Evolutionary conservation across 2,888 invertebrate species (phyloP).

Genomic region (Pristionchus maxplancki): DNA sequence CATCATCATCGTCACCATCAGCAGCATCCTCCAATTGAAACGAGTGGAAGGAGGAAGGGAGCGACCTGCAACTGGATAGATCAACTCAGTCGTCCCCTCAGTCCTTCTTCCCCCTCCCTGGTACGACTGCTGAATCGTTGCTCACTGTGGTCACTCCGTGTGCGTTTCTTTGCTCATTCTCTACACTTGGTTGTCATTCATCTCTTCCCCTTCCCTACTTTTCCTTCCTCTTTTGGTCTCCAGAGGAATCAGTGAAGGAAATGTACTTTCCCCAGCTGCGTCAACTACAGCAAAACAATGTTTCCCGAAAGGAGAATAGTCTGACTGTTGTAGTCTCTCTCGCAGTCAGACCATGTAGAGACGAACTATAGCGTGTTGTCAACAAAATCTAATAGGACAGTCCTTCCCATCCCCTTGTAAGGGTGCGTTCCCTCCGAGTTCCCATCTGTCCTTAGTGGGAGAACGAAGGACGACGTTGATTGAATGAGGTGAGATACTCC

Average conservation of each 20-base stretch:
- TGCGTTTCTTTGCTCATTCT: slow-evolving; percentile 14
- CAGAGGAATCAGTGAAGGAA: background rate
- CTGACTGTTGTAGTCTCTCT: background rate
- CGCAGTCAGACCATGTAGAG: background rate
- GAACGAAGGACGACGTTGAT: background rate
- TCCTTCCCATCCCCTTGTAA: background rate
- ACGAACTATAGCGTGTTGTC: background rate
- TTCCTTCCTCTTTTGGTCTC: slow-evolving; percentile 15
- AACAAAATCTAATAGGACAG: background rate
- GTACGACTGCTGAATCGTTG: background rate
- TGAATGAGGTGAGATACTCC: slow-evolving; percentile 1
- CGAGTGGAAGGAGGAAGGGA: background rate
- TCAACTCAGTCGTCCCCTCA: background rate
- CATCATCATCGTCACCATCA: background rate
- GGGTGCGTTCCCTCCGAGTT: background rate
- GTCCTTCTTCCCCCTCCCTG: background rate
- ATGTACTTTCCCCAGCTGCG: background rate
- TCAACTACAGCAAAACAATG: background rate
- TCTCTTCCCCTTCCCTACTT: background rate
- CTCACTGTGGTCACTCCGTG: background rate
- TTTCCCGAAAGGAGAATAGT: background rate
- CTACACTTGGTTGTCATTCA: slow-evolving; percentile 3
- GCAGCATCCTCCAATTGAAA: background rate
- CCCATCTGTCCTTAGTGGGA: background rate
- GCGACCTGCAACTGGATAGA: background rate